Base-by-base conservation (phyloP, 1,140 invertebrate species). In the Zophobas morio region DNA sequence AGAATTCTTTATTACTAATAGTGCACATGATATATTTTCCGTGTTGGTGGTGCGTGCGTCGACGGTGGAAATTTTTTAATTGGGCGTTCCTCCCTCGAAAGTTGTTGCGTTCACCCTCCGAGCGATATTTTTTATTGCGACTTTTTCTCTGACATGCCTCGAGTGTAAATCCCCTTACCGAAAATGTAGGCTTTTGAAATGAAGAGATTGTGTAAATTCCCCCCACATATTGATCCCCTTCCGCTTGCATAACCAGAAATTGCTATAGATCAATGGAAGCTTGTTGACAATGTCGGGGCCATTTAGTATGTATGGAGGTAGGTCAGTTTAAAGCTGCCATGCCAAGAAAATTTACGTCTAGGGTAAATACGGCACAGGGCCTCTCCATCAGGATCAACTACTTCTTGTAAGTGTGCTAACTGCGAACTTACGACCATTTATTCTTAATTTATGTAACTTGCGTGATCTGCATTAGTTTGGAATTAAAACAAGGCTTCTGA, bases 391-490 rank as follows among this genome's bases (percentile, higher is more conserved):
- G 60, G 39, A 66, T 66, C 60, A 66, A 66, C 37, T 66, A 66
- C 60, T 66, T 46, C 60, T 66, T 66, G 39, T 33, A 46, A 66
- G 37, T 66, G 60, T 66, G 60, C 60, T 66, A 66, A 66, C 60
- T 46, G 60, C 60, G 60, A 66, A 66, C 60, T 66, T 66, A 66
- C 60, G 60, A 66, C 60, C 60, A 66, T 66, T 66, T 66, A 66
- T 66, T 66, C 60, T 66, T 66, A 66, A 66, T 66, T 66, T 66
- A 66, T 66, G 60, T 66, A 66, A 66, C 37, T 66, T 66, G 60
- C 60, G 60, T 66, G 60, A 66, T 66, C 60, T 66, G 60, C 60
- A 66, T 66, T 66, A 66, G 60, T 66, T 66, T 42, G 39, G 60
- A 66, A 66, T 66, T 66, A 66, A 66, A 66, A 66, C 60, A 66